phyloP scores from a whole-genome alignment of 2,888 invertebrate genomes.

The Drosophila melanosoma region DNA sequence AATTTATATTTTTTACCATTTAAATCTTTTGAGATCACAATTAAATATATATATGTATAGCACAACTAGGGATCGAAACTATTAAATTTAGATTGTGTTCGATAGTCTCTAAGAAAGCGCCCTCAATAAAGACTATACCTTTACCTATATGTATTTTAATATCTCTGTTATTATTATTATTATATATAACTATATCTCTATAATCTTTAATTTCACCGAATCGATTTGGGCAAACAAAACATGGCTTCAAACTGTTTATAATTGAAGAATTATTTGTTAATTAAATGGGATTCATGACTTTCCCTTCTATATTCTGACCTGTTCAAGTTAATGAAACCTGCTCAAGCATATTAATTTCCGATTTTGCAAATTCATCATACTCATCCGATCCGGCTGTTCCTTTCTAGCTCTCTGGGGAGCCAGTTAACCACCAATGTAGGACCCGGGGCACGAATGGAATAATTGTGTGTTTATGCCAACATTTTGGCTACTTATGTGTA shows the following conservation, averaged over 20 bases:
- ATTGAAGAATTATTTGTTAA: not conserved
- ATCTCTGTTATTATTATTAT: not conserved
- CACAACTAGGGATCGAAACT: not conserved
- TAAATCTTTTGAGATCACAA: too few relatives aligned
- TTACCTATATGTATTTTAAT: not conserved
- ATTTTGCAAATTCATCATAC: constrained; percentile 58
- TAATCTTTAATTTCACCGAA: not conserved
- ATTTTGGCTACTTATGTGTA: constrained; percentile 24
- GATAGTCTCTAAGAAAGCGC: not conserved
- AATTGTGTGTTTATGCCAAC: constrained; percentile 3
- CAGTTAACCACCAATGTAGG: not conserved
- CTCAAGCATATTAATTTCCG: constrained; percentile 36
- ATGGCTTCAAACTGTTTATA: not conserved
- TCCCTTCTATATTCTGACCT: not conserved
- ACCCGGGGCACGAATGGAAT: not conserved
- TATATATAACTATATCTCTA: not conserved
- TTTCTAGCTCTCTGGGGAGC: constrained; percentile 37
- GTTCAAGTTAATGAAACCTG: constrained; percentile 26
- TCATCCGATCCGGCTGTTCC: constrained; percentile 30
- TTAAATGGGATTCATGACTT: not conserved
- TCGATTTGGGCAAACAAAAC: not conserved
- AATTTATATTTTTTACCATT: not conserved
- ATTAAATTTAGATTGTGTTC: not conserved
- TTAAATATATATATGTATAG: not conserved
- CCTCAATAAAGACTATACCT: not conserved